Percentiles rank a stretch among this genome's conserved stretches.
These are phyloP conservation scores for Salticus scenicus DNA, from an alignment of 2,888 invertebrate genomes.

Conservation along the genomic window DNA sequence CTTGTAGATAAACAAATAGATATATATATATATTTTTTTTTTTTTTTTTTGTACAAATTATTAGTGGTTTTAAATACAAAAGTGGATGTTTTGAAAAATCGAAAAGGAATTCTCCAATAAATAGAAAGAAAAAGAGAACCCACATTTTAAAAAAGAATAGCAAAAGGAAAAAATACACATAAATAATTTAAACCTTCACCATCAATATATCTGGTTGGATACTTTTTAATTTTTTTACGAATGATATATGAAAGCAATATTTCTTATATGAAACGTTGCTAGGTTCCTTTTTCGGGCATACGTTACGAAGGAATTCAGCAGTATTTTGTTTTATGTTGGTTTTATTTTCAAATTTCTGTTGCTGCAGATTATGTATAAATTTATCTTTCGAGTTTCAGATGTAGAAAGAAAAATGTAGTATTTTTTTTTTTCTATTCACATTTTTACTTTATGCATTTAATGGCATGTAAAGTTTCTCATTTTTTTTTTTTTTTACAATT, in stretches of 20 bases:
- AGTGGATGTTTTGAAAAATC: too few species aligned
- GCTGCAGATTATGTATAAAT: neutral
- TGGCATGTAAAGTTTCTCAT: too few species aligned
- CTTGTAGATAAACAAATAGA: too few species aligned
- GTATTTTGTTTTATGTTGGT: neutral
- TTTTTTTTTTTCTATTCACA: too few species aligned
- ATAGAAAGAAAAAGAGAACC: neutral
- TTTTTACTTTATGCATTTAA: too few species aligned
- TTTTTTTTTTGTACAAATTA: too few species aligned
- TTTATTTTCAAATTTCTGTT: neutral
- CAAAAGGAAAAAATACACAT: neutral
- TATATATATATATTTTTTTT: too few species aligned
- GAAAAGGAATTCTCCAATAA: neutral
- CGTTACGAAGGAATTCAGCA: neutral
- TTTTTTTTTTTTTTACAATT: too few species aligned
- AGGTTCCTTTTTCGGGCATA: neutral
- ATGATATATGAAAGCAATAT: constrained; percentile 12
- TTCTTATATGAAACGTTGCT: neutral
- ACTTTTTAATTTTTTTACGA: neutral
- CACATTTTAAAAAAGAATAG: too few species aligned
- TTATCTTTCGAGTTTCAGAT: too few species aligned
- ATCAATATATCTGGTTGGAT: neutral
- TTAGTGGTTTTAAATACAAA: too few species aligned
- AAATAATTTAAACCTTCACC: neutral
- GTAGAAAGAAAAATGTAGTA: too few species aligned